These are phyloP conservation scores for Nomada fabriciana DNA, from an alignment of 2,888 invertebrate species.

Conservation along the genomic window DNA sequence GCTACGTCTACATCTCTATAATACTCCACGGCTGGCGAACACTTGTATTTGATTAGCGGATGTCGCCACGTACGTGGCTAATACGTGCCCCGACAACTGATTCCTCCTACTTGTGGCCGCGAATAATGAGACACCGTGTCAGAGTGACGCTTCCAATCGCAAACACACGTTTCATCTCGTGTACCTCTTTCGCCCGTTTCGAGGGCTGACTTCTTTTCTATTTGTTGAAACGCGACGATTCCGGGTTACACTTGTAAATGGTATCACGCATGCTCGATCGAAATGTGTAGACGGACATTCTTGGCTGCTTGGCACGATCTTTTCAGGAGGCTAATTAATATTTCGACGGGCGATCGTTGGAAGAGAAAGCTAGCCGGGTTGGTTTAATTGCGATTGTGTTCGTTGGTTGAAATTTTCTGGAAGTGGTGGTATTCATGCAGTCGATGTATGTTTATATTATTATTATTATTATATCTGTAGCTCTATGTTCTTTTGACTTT, in stretches of 20 bases:
- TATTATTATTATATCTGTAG: no score
- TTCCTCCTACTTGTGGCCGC: conserved; percentile 45
- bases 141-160: conserved; percentile 11
- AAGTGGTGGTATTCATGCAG: no score
- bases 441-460: no score
- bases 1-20: conserved; percentile 54
- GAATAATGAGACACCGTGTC: conserved; percentile 46
- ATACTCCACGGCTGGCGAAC: conserved; percentile 75
- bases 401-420: no score
- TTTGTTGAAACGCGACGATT: not conserved
- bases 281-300: no score
- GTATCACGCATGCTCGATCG: not conserved
- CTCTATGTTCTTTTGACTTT: no score
- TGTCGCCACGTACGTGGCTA: conserved; percentile 71
- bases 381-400: not conserved
- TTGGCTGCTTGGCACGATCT: not conserved
- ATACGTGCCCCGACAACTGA: conserved; percentile 65
- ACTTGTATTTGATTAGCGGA: conserved; percentile 81
- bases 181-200: not conserved
- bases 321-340: not conserved
- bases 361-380: not conserved
- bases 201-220: no score
- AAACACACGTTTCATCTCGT: conserved; percentile 13
- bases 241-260: no score
- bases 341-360: not conserved